Base-by-base conservation (phyloP, 2,113 vertebrate genomes). In the Hystrix cristata region DNA sequence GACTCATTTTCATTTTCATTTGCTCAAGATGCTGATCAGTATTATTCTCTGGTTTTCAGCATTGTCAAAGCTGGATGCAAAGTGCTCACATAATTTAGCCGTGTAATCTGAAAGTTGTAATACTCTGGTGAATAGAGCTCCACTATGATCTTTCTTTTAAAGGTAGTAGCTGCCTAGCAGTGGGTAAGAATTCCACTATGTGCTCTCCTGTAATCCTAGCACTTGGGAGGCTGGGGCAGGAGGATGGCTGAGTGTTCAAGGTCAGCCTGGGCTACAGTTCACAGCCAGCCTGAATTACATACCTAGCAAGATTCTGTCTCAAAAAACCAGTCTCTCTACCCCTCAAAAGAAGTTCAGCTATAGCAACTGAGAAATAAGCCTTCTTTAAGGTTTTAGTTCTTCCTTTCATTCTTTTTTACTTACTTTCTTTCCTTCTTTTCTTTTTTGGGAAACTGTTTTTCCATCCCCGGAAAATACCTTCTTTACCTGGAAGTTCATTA, bases 1-100 rank as follows among this genome's bases (percentile, higher is more conserved):
- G 91, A 74, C 10, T 51, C 8, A 48, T 53, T 96, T 95, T 79
- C n/a, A 69, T 88, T 96, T 90, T 74, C 86, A 85, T 71, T 89
- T 53, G 82, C 71, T 78, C 55, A 48, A 29, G 34, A 83, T 65
- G 31, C 38, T 67, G 34, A 78, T 88, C 8, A 43, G 8, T 85
- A 83, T 48, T 90, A 29, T 25, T 94, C 6, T 97, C 34, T 79
- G 34, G 67, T 67, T 97, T 82, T 78, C 55, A 25, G 3, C 13
- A 27, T 9, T 53, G 82, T 27, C 34, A 72, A 51, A 78, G 55
- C 83, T 96, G 60, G 18, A 34, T 31, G 13, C 71, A 29, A 64
- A 87, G 38, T 60, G 31, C 72, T 90, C 13, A n/a, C 46, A 23
- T 57, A 74, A 55, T 72, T 92, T 34, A 79, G 18, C 25, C 57